phyloP scores from a whole-genome alignment of 2,888 invertebrate genomes.

The Tinea trinotella region DNA sequence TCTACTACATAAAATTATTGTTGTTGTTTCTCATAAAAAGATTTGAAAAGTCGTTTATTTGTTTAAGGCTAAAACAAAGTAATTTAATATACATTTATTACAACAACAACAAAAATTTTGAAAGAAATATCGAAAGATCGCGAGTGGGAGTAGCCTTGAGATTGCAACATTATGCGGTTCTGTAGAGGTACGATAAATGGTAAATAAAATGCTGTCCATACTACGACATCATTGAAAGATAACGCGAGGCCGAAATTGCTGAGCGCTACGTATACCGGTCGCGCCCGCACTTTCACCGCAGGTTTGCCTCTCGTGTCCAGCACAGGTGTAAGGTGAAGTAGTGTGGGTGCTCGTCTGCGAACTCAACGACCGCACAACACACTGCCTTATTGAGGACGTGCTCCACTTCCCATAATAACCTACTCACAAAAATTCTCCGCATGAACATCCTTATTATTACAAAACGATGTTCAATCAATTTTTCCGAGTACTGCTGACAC shows the following conservation, averaged over 20 bases:
- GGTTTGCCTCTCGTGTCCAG: constrained; percentile 6
- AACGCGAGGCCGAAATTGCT: constrained; percentile 11
- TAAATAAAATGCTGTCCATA: constrained; percentile 13
- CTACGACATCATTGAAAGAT: constrained; percentile 13
- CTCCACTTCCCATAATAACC: constrained; percentile 50
- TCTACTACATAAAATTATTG: too few species aligned
- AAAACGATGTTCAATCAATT: background rate
- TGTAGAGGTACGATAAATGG: constrained; percentile 8
- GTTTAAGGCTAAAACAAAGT: too few species aligned
- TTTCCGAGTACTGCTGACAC: constrained; percentile 10
- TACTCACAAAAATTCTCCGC: constrained; percentile 14
- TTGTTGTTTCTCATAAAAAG: background rate
- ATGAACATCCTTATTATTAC: constrained; percentile 7
- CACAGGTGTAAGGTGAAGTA: constrained; percentile 9
- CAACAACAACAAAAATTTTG: constrained; percentile 1
- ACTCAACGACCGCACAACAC: constrained; percentile 27
- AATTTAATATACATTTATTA: background rate
- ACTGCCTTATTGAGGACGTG: constrained; percentile 33
- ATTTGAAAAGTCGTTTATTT: background rate
- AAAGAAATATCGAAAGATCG: constrained; percentile 17
- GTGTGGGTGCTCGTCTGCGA: constrained; percentile 20
- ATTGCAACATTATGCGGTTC: constrained; percentile 16
- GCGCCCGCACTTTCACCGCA: constrained; percentile 19
- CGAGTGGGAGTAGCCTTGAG: constrained; percentile 17
- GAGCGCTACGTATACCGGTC: constrained; percentile 1